Base-by-base conservation (phyloP, 2,113 vertebrate species). In the Oreochromis niloticus region DNA sequence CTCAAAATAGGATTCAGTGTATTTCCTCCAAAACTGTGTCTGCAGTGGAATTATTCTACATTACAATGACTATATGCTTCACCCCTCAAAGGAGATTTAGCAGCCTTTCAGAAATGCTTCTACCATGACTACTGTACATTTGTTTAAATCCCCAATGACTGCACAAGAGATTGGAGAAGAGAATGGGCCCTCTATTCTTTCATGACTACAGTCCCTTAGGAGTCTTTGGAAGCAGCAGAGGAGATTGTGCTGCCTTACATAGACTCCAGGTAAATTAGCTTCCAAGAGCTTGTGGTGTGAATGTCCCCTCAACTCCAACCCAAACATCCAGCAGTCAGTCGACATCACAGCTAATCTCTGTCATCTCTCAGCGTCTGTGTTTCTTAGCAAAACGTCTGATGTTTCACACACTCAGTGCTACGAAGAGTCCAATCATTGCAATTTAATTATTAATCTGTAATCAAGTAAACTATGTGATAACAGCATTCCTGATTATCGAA, bases 1-100 rank as follows among this genome's bases (percentile, higher is more conserved):
- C 63, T 83, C 24, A 84, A 82, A 91, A 89, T 50, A 88, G 85
- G 83, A 87, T 86, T 75, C 57, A 34, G 57, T 73, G 55, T 56
- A 30, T 85, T 90, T 87, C 36, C 59, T 48, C 9, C 52, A 27
- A 71, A 87, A 82, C 9, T 50, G 59, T 68, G 30, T 36, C 71
- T 88, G 57, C 8, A 7, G 4, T 56, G 36, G 84, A 88, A 90
- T 88, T 81, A 86, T 88, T 85, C 54, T 66, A 16, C 78, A 17
- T 75, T 14, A 84, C 84, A 88, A 87, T 71, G 48, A 81, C 73
- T 55, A n/a, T 43, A n/a, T 36, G 30, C 36, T 85, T 80, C 75
- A 52, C n/a, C 43, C 43, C 75, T 84, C 54, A 84, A 86, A 91
- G 82, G 79, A 87, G 84, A 85, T 86, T 90, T 81, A 84, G 36